Conservation (phyloP, 2,888 invertebrate genomes). For the Drosophila kokeensis region DNA sequence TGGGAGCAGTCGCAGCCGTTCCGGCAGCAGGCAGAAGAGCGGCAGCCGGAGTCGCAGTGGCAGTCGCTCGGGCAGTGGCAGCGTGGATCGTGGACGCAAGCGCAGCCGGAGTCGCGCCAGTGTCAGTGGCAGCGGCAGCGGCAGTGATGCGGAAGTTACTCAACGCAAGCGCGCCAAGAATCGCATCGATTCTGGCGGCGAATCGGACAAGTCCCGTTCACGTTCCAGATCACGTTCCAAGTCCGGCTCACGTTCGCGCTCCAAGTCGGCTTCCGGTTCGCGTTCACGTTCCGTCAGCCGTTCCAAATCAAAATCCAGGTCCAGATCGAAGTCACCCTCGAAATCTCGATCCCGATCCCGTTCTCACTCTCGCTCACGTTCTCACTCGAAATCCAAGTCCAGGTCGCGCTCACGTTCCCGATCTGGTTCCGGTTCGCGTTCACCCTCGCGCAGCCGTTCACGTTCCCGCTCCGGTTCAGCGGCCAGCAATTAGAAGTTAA, state of each 20-base stretch:
- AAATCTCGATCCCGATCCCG: conserved; percentile 16
- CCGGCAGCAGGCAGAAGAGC: conserved; percentile 30
- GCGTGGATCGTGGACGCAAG: conserved; percentile 64
- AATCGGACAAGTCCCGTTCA: conserved; percentile 68
- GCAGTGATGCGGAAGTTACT: conserved; percentile 51
- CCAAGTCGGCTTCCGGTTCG: conserved; percentile 51
- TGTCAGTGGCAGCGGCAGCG: conserved; percentile 75
- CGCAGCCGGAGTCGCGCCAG: conserved; percentile 73
- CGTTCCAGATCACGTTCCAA: conserved; percentile 62
- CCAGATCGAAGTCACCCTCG: conserved; percentile 50
- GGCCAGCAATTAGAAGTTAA: conserved; percentile 55
- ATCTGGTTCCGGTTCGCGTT: conserved; percentile 75
- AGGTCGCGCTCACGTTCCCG: conserved; percentile 44
- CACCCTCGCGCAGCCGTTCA: conserved; percentile 59
- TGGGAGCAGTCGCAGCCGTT: conserved; percentile 32
- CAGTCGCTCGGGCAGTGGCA: conserved; percentile 74
- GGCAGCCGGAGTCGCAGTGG: conserved; percentile 52
- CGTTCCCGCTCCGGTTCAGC: conserved; percentile 61
- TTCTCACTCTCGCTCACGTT: conserved; percentile 63
- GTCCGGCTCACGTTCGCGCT: conserved; percentile 63
- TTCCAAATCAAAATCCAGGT: conserved; percentile 48
- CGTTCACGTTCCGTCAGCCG: conserved; percentile 57
- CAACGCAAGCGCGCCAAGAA: conserved; percentile 61
- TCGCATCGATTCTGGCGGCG: conserved; percentile 78
- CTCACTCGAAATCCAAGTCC: conserved; percentile 43